Evolutionary conservation across 2,113 vertebrate species (phyloP).

Genomic region (Mirza zaza): DNA sequence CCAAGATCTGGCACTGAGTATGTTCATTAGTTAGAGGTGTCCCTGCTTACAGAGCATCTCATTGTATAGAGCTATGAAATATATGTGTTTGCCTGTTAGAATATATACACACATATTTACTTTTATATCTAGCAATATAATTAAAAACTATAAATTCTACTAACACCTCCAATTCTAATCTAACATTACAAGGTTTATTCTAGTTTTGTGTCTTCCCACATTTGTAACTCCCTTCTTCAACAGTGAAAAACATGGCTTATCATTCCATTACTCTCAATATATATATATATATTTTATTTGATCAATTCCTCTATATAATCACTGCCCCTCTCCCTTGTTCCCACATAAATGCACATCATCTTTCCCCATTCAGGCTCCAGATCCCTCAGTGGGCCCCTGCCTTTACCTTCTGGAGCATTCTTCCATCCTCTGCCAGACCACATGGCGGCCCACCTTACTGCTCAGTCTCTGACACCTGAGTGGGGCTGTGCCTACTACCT

Average conservation of each 20-base stretch:
- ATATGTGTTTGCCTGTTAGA: neutral
- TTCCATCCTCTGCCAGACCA: fast-evolving
- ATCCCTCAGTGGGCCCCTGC: neutral
- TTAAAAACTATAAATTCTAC: neutral
- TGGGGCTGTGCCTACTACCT: neutral
- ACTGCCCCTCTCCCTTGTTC: neutral
- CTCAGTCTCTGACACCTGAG: neutral
- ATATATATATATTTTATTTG: neutral
- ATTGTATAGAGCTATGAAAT: neutral
- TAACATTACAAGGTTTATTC: neutral
- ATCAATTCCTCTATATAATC: neutral
- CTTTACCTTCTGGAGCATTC: neutral
- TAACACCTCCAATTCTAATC: neutral
- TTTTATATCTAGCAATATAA: neutral
- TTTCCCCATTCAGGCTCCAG: neutral
- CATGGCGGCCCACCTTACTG: neutral
- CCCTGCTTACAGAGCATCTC: neutral
- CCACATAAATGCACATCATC: neutral
- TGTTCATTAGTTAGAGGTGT: neutral
- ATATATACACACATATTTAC: neutral
- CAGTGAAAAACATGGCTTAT: neutral
- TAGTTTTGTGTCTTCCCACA: neutral
- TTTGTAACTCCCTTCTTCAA: neutral
- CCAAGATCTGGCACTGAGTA: neutral
- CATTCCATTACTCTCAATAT: neutral